Percentiles rank a stretch among this genome's conserved stretches.
These are phyloP conservation scores for Cheilosia scutellata DNA, from an alignment of 2,888 invertebrate species.

Conservation along the genomic window DNA sequence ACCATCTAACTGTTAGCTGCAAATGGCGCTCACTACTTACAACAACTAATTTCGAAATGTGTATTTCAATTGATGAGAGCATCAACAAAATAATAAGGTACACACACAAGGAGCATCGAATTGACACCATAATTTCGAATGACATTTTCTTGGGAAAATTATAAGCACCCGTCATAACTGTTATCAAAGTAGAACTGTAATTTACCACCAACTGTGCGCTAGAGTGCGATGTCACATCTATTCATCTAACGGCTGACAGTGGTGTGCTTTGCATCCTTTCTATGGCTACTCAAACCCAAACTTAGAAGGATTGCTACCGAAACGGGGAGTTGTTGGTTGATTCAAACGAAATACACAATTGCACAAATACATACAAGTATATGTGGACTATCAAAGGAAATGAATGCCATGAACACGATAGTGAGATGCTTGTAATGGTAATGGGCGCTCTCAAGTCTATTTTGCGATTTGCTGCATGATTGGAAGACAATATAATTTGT, in stretches of 20 bases:
- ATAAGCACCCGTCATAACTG: slow-evolving; percentile 41
- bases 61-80: slow-evolving; percentile 45
- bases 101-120: slow-evolving; percentile 25
- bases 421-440: slow-evolving; percentile 19
- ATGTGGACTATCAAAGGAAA: slow-evolving; percentile 36
- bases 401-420: slow-evolving; percentile 28
- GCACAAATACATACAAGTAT: background rate
- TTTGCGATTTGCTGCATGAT: slow-evolving; percentile 65
- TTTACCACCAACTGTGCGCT: slow-evolving; percentile 70
- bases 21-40: slow-evolving; percentile 10
- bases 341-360: slow-evolving; percentile 41
- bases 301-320: slow-evolving; percentile 7
- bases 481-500: slow-evolving; percentile 59
- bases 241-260: slow-evolving; percentile 24
- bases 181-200: slow-evolving; percentile 69
- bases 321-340: slow-evolving; percentile 6
- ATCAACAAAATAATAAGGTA: slow-evolving; percentile 20
- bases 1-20: background rate
- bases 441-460: slow-evolving; percentile 59
- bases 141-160: slow-evolving; percentile 44
- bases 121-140: slow-evolving; percentile 47
- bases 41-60: slow-evolving; percentile 15
- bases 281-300: slow-evolving; percentile 17
- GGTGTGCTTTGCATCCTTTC: slow-evolving; percentile 32
- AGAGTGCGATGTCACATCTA: slow-evolving; percentile 52